phyloP scores from a whole-genome alignment of 1,140 invertebrate genomes.

The Dendroctonus ponderosae region DNA sequence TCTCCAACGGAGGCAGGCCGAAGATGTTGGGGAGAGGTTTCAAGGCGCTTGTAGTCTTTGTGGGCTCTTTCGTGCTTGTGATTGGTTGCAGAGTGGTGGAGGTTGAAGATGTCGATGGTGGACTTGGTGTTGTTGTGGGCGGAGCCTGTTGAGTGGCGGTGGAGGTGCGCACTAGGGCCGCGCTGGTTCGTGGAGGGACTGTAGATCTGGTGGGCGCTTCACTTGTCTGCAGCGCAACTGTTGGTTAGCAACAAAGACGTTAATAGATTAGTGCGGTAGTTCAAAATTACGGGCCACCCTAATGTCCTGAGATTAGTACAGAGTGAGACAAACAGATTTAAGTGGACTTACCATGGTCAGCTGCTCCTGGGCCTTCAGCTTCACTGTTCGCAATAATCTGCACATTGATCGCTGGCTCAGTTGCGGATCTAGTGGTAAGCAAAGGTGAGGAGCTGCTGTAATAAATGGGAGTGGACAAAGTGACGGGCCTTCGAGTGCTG shows the following conservation, averaged over 20 bases:
- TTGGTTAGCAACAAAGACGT: no score
- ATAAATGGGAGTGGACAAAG: constrained; percentile 14
- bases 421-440: constrained; percentile 29
- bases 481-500: not conserved
- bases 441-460: constrained; percentile 14
- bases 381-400: constrained; percentile 36
- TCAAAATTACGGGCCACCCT: no score
- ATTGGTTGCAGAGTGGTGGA: not conserved
- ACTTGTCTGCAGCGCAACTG: no score
- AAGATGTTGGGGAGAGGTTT: constrained; percentile 6
- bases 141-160: not conserved
- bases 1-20: not conserved
- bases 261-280: no score
- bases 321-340: no score
- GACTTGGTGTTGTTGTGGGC: not conserved
- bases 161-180: not conserved
- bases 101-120: not conserved
- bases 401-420: constrained; percentile 31
- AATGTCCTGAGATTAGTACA: no score
- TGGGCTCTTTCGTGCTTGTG: not conserved
- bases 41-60: not conserved
- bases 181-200: not conserved
- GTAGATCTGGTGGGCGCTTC: not conserved
- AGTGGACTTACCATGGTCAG: no score
- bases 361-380: no score